Base-by-base conservation (phyloP, 2,797 vertebrate genomes). In the Premnoplex brunnescens region DNA sequence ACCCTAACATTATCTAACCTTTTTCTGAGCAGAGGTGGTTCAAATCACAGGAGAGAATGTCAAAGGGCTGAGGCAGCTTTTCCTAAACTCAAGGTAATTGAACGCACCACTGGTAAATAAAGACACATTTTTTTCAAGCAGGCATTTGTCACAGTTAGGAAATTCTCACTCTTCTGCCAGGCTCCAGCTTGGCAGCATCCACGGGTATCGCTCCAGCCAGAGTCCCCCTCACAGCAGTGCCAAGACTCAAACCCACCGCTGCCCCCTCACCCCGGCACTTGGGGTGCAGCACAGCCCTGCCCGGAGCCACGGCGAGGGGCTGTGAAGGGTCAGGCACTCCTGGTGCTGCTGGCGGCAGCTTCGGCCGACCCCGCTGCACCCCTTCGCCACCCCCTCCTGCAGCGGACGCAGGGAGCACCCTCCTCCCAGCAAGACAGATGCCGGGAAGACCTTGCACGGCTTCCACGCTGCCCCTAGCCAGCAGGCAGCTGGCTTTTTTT, bases 111-210 rank as follows among this genome's bases (percentile, higher is more conserved):
- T 82, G 75, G 69, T 91, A 81, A 95, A 93, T 63, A 63, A 51
- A 95, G 67, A 91, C 62, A 36, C 48, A 67, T 54, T 85, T 89
- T 90, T 88, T 76, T 78, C 91, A 82, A 66, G 66, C 79, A 63
- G 76, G 85, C 89, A 16, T 88, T 95, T 95, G 88, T 91, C 88
- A 94, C 91, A 66, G 79, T 68, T 55, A 59, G 85, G 88, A 86
- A 85, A 81, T 87, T 51, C 82, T 86, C 66, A 4, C 89, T 89
- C 82, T 32, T 73, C 51, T 90, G 94, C 92, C 95, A 94, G 79
- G 89, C 88, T 93, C 92, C 82, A 41, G 78, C 68, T 89, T 92
- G 95, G 94, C 95, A 95, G 69, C 6, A 0, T 21, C 52, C 17
- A 5, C 6, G 1, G 91, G 79, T 66, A 46, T 9, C 0, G 2